Percentiles rank a stretch among this genome's conserved stretches.
phyloP scores from a whole-genome alignment of 1,140 invertebrate species.

The Drosophila kikkawai region DNA sequence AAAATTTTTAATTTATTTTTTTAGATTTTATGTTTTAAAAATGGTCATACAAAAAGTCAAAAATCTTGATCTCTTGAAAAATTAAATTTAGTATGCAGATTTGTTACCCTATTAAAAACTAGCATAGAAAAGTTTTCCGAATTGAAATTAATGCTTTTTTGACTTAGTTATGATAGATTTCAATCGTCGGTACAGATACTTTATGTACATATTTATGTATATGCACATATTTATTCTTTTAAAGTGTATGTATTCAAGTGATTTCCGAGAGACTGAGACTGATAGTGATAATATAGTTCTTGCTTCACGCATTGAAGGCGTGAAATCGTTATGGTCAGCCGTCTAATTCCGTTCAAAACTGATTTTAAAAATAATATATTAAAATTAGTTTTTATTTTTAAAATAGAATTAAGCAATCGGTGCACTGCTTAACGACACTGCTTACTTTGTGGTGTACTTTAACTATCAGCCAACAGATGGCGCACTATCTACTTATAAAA shows the following conservation, averaged over 20 bases:
- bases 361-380: too few species aligned
- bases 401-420: neutral
- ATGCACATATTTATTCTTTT: neutral
- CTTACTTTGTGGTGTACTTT: neutral
- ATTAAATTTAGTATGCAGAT: too few species aligned
- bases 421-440: neutral
- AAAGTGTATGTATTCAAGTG: slow-evolving; percentile 3
- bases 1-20: too few species aligned
- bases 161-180: too few species aligned
- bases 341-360: slow-evolving; percentile 10
- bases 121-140: too few species aligned
- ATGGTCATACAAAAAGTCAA: too few species aligned
- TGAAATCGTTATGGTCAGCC: slow-evolving; percentile 12
- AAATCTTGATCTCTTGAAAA: too few species aligned
- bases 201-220: neutral
- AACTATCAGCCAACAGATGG: neutral
- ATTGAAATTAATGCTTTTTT: too few species aligned
- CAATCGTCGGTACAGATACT: neutral
- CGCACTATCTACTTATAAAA: neutral
- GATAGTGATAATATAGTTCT: slow-evolving; percentile 28
- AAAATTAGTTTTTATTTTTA: neutral
- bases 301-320: slow-evolving; percentile 28
- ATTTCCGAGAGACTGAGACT: slow-evolving; percentile 19
- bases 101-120: too few species aligned
- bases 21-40: too few species aligned